Evolutionary conservation across 2,113 vertebrate genomes (phyloP), one percentile per base, ranked within the genome.

Genomic region (Nicator chloris): DNA sequence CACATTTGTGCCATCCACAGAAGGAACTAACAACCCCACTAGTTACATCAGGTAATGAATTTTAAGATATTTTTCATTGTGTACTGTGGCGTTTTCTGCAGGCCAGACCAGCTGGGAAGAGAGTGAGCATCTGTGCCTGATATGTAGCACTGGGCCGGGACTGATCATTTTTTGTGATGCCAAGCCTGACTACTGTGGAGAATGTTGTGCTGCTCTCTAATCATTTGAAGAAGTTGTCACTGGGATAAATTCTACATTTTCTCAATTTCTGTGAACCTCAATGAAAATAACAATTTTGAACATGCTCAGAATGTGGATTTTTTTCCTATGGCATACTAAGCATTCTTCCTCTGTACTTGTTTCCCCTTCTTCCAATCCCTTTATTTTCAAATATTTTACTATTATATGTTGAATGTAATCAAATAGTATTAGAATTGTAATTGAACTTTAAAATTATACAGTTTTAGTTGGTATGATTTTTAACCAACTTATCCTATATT

Each of bases 361-460:
- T 92, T 88, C 11, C 15, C 2, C 4, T 82, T n/a, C 5, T 79
- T 82, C 42, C 0, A 1, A 31, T 88, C 11, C 7, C 18, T 56
- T 81, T 64, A 10, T 90, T 90, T 88, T 47, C n/a, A 94, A 81
- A n/a, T 70, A 22, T 35, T 64, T 86, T 72, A 22, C 15, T 79
- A 9, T 45, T 64, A 8, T 7, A 26, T 11, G 6, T 2, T 0
- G 0, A 87, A 13, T 47, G 15, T 4, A 81, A 89, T 15, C 7
- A 60, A 31, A 20, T 17, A 39, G 21, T 40, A 33, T 54, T 91
- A 42, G 22, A 88, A 30, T 40, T 81, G 15, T 37, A 81, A 17
- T 2, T 82, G 28, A 70, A 75, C 18, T 51, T 73, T 64, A 22
- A 88, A 71, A 35, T 4, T 0, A 15, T n/a, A 21, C 7, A 16